These are phyloP conservation scores for Malurus alboscapulatus DNA, from an alignment of 2,113 vertebrate species.

Conservation along the genomic window DNA sequence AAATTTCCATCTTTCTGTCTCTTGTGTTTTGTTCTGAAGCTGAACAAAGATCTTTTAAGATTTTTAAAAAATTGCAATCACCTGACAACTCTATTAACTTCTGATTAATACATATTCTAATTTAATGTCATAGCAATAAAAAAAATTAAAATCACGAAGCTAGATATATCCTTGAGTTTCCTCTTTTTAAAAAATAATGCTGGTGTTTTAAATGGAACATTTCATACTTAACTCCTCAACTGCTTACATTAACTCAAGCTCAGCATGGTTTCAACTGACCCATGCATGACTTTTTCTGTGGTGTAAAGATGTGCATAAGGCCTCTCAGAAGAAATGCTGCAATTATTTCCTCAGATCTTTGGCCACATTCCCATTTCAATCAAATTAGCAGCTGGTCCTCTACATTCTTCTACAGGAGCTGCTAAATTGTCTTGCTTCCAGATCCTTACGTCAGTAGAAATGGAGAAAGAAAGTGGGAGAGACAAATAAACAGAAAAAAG, in stretches of 20 bases:
- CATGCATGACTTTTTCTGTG: not conserved
- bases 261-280: not conserved
- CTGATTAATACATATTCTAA: not conserved
- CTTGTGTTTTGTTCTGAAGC: not conserved
- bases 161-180: not conserved
- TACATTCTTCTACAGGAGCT: not conserved
- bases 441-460: not conserved
- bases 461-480: not conserved
- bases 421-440: not conserved
- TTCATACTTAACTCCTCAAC: not conserved
- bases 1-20: not conserved
- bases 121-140: not conserved
- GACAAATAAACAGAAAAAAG: not conserved
- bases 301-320: not conserved
- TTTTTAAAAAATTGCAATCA: not conserved
- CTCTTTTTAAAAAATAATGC: not conserved
- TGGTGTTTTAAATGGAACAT: not conserved
- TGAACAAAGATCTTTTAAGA: not conserved
- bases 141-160: not conserved
- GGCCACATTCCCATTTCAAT: constrained; percentile 30
- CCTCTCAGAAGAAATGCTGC: not conserved
- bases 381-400: constrained; percentile 42
- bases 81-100: not conserved
- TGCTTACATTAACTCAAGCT: not conserved
- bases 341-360: constrained; percentile 36